Conservation (phyloP, 2,797 vertebrate species). For the Crocidura indochinensis region DNA sequence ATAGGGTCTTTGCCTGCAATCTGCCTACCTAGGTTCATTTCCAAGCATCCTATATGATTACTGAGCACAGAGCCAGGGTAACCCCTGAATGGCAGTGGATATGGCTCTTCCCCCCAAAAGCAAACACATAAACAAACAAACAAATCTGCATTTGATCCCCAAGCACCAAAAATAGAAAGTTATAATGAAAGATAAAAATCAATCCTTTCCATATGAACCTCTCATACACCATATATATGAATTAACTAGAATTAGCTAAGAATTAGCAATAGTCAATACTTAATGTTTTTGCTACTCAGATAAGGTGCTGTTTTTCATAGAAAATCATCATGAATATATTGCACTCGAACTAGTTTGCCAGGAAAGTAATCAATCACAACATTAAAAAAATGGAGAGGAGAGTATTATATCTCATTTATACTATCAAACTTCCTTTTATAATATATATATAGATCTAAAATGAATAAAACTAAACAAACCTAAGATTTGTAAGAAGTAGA, state of each 20-base stretch:
- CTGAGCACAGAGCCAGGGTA: too few species aligned
- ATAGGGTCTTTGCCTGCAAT: too few species aligned
- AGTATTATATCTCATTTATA: not conserved
- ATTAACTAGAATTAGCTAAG: not conserved
- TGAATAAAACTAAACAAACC: too few species aligned
- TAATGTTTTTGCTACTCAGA: conserved; percentile 3
- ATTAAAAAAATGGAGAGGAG: not conserved
- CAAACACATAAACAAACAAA: too few species aligned
- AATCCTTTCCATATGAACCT: not conserved
- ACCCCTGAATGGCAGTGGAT: too few species aligned
- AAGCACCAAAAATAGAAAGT: not conserved
- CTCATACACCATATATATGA: not conserved
- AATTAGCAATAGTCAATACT: not conserved
- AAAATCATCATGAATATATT: not conserved
- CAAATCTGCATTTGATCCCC: not conserved
- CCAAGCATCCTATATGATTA: too few species aligned
- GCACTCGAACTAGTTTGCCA: not conserved
- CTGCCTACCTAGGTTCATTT: too few species aligned
- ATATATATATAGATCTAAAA: not conserved
- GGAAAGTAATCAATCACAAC: not conserved
- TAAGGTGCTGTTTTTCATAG: not conserved
- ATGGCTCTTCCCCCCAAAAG: too few species aligned
- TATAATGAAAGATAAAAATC: not conserved
- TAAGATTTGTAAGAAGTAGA: not conserved
- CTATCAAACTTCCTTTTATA: not conserved